Base-by-base conservation (phyloP, 2,888 invertebrate species). In the Drosophila kanekoi region DNA sequence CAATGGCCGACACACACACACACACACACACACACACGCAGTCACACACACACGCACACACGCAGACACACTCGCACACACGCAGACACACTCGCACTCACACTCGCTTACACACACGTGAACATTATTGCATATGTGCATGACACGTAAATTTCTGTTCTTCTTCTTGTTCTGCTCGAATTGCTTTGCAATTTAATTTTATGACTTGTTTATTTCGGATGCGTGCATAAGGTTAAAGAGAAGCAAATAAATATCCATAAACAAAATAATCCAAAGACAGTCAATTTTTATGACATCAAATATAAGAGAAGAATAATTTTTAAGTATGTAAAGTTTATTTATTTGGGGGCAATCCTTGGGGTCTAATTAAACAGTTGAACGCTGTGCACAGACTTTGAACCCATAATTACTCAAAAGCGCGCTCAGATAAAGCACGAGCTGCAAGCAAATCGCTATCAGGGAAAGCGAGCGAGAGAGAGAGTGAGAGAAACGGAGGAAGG, bases 321-420 rank as follows among this genome's bases (percentile, higher is more conserved):
- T 8, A 13, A 41, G n/a, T 35, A 10, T 9, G 16, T 40, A 40
- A 5, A 16, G 33, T 23, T 11, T 33, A 14, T 16, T 6, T 28
- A 43, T 43, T 48, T 33, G 20, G 11, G 14, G n/a, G 16, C 40
- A 35, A 66, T 63, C 60, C 72, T 76, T 64, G 63, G 68, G 52
- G 77, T 58, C 82, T 84, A 84, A 84, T 84, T 84, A 84, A 77
- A 72, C 85, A 69, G 85, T 79, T 75, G 75, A 79, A 72, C 70
- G 70, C 72, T 73, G 20, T 45, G 40, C 53, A 65, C 67, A 60
- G 69, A 66, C 61, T 76, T 65, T 69, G 74, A 75, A 78, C 76
- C 72, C 75, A 79, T 84, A 81, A 84, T 84, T 84, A 87, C 87
- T 87, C 75, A 87, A 87, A 87, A 63, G 64, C 28, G 64, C 56